Evolutionary conservation across 2,888 invertebrate species (phyloP), one percentile per base, ranked within the genome.

Genomic region (Tinea pellionella): DNA sequence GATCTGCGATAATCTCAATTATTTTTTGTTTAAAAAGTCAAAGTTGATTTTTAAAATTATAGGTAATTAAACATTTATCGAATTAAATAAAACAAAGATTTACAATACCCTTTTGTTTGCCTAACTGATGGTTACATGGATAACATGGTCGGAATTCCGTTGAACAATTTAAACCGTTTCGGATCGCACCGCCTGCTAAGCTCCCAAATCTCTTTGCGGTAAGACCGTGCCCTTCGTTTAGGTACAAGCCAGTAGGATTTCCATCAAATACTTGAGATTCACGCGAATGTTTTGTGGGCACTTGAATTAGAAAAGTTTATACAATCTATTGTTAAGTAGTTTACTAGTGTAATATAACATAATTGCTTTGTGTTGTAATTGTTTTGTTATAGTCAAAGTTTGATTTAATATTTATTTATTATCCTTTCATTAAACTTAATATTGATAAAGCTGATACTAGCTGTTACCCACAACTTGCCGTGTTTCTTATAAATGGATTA

Each of bases 201-300:
- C 56, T 32, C 58, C 59, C 59, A 63, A 63, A 62, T 63, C 60
- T 63, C 63, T 63, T 63, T 63, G 63, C 60, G 62, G 63, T 62
- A 51, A 53, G 53, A 18, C 55, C 32, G n/a, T 32, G 57, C 16
- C 57, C 57, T 57, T 53, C 30, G 55, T 24, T 19, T 32, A 6
- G 16, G 15, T 32, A 57, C 32, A 57, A 57, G 32, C 57, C 57
- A 15, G 57, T 57, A 61, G 61, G 57, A 62, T 61, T 61, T 61
- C 59, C 61, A 61, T 62, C 62, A 61, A 62, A 62, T 62, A 61
- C 55, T 61, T 61, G 60, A 47, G 60, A 51, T 60, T 60, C 60
- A 51, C 60, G 41, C 58, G 41, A 59, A 60, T 59, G 61, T 61
- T 60, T 63, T 59, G 60, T 37, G 59, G 60, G 60, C 61, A 62